Conservation (phyloP, 1,140 invertebrate genomes). For the Campoletis sonorensis region DNA sequence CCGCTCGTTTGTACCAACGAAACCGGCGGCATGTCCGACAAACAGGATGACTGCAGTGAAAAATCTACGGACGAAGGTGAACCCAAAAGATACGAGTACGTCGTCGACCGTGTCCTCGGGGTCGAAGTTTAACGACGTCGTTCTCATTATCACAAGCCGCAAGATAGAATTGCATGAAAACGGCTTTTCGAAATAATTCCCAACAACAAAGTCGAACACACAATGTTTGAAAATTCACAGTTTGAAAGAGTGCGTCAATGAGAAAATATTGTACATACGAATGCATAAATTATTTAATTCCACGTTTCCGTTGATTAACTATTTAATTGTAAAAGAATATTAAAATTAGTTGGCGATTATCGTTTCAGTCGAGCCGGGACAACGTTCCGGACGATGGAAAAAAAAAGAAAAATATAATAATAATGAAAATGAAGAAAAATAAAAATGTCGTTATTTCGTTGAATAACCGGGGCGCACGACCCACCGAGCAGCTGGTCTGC, state of each 20-base stretch:
- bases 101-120: slow-evolving; percentile 82
- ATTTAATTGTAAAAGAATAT: slow-evolving; percentile 63
- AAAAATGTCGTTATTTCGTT: slow-evolving; percentile 42
- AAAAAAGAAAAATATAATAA: not conserved
- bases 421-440: not conserved
- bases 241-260: not conserved
- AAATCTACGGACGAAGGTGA: slow-evolving; percentile 66
- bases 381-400: not conserved
- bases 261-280: slow-evolving; percentile 55
- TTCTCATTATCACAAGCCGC: not conserved
- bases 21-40: not conserved
- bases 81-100: slow-evolving; percentile 81
- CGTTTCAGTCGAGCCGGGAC: not conserved
- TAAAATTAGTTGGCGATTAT: slow-evolving; percentile 39
- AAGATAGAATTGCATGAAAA: too few species aligned
- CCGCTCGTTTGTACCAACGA: slow-evolving; percentile 3
- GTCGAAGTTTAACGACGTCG: slow-evolving; percentile 79
- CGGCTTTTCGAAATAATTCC: too few species aligned
- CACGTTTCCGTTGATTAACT: slow-evolving; percentile 54
- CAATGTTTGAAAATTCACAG: not conserved
- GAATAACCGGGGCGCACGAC: slow-evolving; percentile 58
- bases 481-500: slow-evolving; percentile 76
- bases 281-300: slow-evolving; percentile 69
- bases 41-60: slow-evolving; percentile 22
- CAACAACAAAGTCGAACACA: too few species aligned